Evolutionary conservation across 2,797 vertebrate genomes (phyloP), one percentile per base, ranked within the genome.

Genomic region (Amphiprion clarkii): DNA sequence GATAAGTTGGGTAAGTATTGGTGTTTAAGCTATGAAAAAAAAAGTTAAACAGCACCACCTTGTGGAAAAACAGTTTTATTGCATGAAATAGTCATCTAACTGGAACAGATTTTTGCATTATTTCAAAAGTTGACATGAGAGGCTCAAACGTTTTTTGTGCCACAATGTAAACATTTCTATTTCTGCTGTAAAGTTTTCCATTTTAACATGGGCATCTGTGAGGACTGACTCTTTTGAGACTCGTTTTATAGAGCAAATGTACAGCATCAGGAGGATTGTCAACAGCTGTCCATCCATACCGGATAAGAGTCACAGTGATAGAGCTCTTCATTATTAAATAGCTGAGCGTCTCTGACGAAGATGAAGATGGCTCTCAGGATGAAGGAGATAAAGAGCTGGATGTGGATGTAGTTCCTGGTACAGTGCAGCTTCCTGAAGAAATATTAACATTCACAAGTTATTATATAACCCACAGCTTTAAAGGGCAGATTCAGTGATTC

Each of bases 371-470:
- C 96, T 0, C 96, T 94, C 77, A 99, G 90, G 90, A 99, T 98
- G 92, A 99, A 99, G 0, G 98, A 99, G 21, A 94, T 75, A 54
- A 99, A 99, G 67, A 99, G 95, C 85, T 99, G 97, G 94, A 98
- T 98, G 89, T 99, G 98, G 82, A 99, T 98, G 86, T 97, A 96
- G 92, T 98, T 99, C 81, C 98, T 95, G 0, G 96, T 97, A 21
- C 97, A 99, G 88, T 93, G 97, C 67, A 99, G 96, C 79, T 96
- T 96, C 87, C 98, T 99, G 72, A 14, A 39, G 54, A 65, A 42
- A 76, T 3, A 39, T 7, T 3, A 51, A 67, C 29, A 68, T 7
- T 31, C 42, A 13, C 12, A 13, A 33, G 49, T 53, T 42, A 13
- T 19, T 23, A 9, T 9, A 13, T 40, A 42, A 9, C 40, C 6